Evolutionary conservation across 2,113 vertebrate species (phyloP).

Genomic region (Euleptes europaea): DNA sequence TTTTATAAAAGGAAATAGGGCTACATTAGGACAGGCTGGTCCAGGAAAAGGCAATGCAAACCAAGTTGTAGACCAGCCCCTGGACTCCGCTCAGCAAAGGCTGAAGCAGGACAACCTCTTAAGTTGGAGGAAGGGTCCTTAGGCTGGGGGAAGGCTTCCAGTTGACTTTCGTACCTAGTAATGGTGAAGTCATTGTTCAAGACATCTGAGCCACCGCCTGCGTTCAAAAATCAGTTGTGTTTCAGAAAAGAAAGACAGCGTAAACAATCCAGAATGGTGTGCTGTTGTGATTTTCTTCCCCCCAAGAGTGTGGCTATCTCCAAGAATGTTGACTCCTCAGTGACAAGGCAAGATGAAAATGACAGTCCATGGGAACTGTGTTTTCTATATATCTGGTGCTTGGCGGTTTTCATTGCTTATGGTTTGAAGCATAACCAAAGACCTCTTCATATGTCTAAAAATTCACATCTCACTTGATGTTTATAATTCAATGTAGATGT

Average conservation of each 20-base stretch:
- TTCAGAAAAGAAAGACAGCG: not conserved
- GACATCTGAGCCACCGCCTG: not conserved
- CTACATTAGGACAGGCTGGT: too few species aligned
- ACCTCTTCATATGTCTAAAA: not conserved
- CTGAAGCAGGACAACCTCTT: too few species aligned
- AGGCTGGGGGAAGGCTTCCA: too few species aligned
- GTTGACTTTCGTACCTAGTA: not conserved
- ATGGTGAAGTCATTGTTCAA: not conserved
- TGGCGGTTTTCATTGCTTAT: slow-evolving; percentile 45
- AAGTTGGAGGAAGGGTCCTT: too few species aligned
- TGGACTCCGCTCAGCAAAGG: too few species aligned
- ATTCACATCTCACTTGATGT: not conserved
- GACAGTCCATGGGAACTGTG: not conserved
- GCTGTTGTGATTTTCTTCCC: slow-evolving; percentile 20
- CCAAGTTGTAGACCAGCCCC: too few species aligned
- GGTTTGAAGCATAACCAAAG: not conserved
- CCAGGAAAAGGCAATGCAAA: too few species aligned
- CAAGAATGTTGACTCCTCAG: not conserved
- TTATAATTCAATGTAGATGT: not conserved
- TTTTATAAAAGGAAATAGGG: too few species aligned
- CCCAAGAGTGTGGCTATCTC: not conserved
- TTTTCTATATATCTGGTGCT: slow-evolving; percentile 11
- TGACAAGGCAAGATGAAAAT: not conserved
- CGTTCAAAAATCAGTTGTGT: not conserved
- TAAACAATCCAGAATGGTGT: not conserved